Evolutionary conservation across 1,140 invertebrate species (phyloP), one percentile per base, ranked within the genome.

Genomic region (Akabosia matsudoensis): DNA sequence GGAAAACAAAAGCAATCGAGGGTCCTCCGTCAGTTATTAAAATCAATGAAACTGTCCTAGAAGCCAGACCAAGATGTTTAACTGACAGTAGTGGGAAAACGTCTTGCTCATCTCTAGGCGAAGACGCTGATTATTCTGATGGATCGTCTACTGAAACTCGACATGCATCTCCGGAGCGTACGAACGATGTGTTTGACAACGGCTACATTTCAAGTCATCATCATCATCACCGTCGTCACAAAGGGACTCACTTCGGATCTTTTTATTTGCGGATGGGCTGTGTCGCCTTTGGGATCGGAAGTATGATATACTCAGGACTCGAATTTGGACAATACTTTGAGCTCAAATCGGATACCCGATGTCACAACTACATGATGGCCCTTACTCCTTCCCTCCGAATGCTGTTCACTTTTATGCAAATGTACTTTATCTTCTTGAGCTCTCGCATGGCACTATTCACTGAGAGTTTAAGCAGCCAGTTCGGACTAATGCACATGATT

Each of bases 391-490:
- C 92, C 3, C 92, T 92, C 0, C 87, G 94, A 78, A 95, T 96
- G 92, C 90, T 92, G 70, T 96, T 97, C 86, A 96, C 95, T 80
- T 95, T 97, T 83, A 92, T 96, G 81, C 95, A 97, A 85, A 95
- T 97, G 90, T 97, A 96, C 85, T 97, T 97, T 86, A 96, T 97
- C 84, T 97, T 97, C 86, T 88, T 97, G 22, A 96, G 96, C 85
- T 93, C 95, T 83, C 93, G 94, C 82, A 79, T 79, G 75, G 74
- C 80, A 4, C 33, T 82, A n/a, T 77, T 52, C 13, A 61, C 33
- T 7, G 73, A 56, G 30, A 76, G 33, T 31, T 37, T 79, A 1
- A 73, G 94, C 22, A 93, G 93, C 0, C 88, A 94, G 75, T 96
- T 97, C 82, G 94, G 95, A 0, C 85, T 97, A 33, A 97, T 97